Percentiles rank a stretch among this genome's conserved stretches.
Conservation (phyloP, 2,888 invertebrate genomes). For the Dasypogon diadema region DNA sequence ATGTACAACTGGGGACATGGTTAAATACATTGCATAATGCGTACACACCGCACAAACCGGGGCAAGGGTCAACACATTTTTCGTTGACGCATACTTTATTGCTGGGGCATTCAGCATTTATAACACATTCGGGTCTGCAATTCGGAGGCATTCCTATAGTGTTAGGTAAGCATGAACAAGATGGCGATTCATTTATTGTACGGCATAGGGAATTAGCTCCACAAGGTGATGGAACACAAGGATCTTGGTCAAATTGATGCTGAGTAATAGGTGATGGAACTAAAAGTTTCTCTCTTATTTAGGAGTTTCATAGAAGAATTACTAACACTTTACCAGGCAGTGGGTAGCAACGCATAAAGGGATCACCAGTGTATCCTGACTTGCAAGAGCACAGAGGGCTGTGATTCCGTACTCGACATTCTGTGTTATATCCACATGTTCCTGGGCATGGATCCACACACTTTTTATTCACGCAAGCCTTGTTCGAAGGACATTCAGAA, state of each 20-base stretch:
- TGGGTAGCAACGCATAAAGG: conserved; percentile 75
- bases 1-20: conserved; percentile 78
- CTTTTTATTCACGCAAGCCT: conserved; percentile 76
- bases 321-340: conserved; percentile 67
- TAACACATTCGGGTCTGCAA: conserved; percentile 79
- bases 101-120: conserved; percentile 79
- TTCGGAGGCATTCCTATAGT: conserved; percentile 78
- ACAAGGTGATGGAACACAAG: conserved; percentile 77
- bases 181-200: conserved; percentile 71
- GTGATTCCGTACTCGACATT: conserved; percentile 81
- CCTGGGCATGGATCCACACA: conserved; percentile 76
- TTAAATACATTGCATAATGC: conserved; percentile 77
- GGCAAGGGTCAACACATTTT: conserved; percentile 80
- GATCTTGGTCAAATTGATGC: conserved; percentile 63
- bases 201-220: conserved; percentile 76
- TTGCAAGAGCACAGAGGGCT: conserved; percentile 83
- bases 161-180: conserved; percentile 76
- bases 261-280: conserved; percentile 58
- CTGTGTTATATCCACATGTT: conserved; percentile 75
- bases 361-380: conserved; percentile 79
- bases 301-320: neutral
- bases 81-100: conserved; percentile 79
- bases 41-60: conserved; percentile 77
- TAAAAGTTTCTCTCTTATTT: conserved; percentile 43
- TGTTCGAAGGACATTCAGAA: conserved; percentile 74